Base-by-base conservation (phyloP, 2,888 invertebrate species). In the Lymantria monacha region DNA sequence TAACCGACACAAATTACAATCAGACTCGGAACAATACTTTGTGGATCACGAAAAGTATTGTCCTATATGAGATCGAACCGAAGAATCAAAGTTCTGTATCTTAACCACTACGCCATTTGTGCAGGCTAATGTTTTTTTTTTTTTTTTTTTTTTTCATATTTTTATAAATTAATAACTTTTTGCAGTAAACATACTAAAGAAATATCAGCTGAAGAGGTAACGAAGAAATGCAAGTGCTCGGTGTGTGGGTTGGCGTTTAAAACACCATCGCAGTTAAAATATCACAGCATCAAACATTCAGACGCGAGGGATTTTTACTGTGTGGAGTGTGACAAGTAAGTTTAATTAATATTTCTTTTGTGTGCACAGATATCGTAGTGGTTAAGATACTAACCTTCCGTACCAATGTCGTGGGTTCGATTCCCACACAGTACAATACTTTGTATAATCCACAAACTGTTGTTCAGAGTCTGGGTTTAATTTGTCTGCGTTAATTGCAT, bases 251-350 rank as follows among this genome's bases (percentile, higher is more conserved):
- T 51, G 53, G 73, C 69, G 0, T 87, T 87, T 69, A 61, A 57
- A 5, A 57, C 76, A 0, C 86, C 85, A 0, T 87, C 88, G 0
- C 74, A 72, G 1, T 64, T 88, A 8, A 68, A 62, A 53, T 72
- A 70, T 10, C 88, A 88, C 54, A 62, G 72, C 59, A 53, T 66
- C 38, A 85, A 80, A 43, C 88, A 88, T 40, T 71, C 79, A 0
- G 49, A 61, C 11, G 53, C 38, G 0, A 65, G 74, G 37, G 71
- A 83, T n/a, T 82, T 66, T 53, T 87, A 86, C 57, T 88, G 88
- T 58, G 87, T 88, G 0, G 88, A 87, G 58, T 88, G 87, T 56
- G 81, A 87, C 53, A 85, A 83, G 76, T 76, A 14, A 59, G 62
- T 59, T 3, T 8, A 10, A 3, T 22, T 30, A 30, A 0, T 37